These are phyloP conservation scores for Dascillus cervinus DNA, from an alignment of 2,888 invertebrate genomes.

Conservation along the genomic window DNA sequence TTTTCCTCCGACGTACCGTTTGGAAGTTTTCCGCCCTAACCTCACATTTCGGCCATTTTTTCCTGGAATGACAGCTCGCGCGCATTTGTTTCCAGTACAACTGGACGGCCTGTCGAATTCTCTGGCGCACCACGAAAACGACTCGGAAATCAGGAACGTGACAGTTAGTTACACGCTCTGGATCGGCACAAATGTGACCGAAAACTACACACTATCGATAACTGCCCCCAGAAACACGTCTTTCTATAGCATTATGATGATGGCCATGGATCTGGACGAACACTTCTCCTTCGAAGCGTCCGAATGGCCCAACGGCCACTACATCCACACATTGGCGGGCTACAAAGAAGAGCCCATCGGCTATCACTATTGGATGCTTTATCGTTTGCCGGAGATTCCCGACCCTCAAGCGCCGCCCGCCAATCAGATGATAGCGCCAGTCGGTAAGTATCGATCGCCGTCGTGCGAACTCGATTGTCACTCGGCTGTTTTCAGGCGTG, in stretches of 20 bases:
- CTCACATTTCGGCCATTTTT: neutral
- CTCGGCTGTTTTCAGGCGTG: conserved; percentile 57
- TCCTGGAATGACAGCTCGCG: neutral
- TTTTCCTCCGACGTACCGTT: too few species aligned
- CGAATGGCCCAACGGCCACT: conserved; percentile 89
- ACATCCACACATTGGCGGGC: conserved; percentile 78
- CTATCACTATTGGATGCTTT: conserved; percentile 85
- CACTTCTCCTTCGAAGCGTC: conserved; percentile 56
- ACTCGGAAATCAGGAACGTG: conserved; percentile 60
- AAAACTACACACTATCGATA: conserved; percentile 69
- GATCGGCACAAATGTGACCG: conserved; percentile 80
- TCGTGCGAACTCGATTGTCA: neutral
- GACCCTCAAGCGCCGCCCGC: conserved; percentile 76
- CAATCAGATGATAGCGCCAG: conserved; percentile 80
- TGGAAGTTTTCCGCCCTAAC: too few species aligned
- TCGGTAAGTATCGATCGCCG: conserved; percentile 53
- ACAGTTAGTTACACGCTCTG: conserved; percentile 79
- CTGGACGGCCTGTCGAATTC: conserved; percentile 37
- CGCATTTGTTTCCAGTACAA: conserved; percentile 31
- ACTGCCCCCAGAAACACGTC: conserved; percentile 65
- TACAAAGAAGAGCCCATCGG: conserved; percentile 75
- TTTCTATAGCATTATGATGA: conserved; percentile 61
- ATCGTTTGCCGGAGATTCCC: conserved; percentile 71
- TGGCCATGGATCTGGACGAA: conserved; percentile 73
- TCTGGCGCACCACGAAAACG: conserved; percentile 42